A percentile compares a stretch with the other conserved stretches of the same genome.
Conservation (phyloP, 2,113 vertebrate genomes). For the Felis chaus region DNA sequence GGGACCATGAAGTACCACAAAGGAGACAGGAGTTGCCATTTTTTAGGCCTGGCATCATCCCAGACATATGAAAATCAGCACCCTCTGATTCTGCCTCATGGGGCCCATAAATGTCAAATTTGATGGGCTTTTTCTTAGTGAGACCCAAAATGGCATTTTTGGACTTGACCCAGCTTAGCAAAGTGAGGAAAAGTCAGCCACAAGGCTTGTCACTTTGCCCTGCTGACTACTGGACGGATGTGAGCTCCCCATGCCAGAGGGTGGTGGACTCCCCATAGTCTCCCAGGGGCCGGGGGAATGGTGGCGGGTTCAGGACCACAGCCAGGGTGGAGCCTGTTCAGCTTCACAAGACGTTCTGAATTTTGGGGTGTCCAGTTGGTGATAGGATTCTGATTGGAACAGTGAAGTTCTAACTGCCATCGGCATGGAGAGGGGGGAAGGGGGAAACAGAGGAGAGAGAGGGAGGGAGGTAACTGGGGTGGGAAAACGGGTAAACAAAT, state of each 20-base stretch:
- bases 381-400: neutral
- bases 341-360: neutral
- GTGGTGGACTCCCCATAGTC: neutral
- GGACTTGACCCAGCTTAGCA: neutral
- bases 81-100: neutral
- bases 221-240: neutral
- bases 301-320: neutral
- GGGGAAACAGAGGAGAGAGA: neutral
- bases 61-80: neutral
- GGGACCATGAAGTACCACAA: neutral
- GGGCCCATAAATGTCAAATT: neutral
- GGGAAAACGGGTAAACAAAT: neutral
- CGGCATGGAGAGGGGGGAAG: no score
- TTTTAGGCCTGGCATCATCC: neutral
- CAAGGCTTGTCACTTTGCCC: neutral
- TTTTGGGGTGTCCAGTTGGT: neutral
- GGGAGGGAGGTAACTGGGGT: neutral
- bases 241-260: neutral
- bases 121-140: slow-evolving; percentile 31
- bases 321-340: neutral
- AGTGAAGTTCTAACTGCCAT: neutral
- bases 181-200: neutral
- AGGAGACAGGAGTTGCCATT: neutral
- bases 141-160: neutral
- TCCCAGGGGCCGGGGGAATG: neutral